A percentile compares a stretch with the other conserved stretches of the same genome.
These are phyloP conservation scores for Halocynthia aurantium DNA, from an alignment of 23 tunicate species.

Conservation along the genomic window DNA sequence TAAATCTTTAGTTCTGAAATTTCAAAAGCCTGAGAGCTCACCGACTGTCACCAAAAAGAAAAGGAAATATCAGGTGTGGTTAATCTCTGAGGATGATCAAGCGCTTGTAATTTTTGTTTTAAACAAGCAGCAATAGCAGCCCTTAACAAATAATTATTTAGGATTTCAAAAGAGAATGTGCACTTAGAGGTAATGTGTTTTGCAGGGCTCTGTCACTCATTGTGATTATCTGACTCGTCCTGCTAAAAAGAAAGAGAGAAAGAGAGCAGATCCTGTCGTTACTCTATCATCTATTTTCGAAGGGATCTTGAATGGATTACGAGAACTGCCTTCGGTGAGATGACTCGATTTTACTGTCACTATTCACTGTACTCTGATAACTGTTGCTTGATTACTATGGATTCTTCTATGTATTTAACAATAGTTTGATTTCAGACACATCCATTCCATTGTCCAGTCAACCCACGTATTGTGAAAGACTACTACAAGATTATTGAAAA, in stretches of 20 bases:
- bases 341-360: not conserved
- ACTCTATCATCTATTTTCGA: conserved; percentile 74
- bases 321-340: conserved; percentile 65
- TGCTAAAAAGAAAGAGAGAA: conserved; percentile 88
- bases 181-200: no score
- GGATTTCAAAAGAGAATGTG: no score
- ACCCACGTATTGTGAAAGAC: conserved; percentile 72
- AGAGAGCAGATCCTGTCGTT: conserved; percentile 88
- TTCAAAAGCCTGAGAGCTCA: conserved; percentile 70
- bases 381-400: not conserved
- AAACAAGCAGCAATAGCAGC: no score
- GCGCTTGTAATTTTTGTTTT: no score
- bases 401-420: not conserved
- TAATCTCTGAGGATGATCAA: no score
- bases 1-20: conserved; percentile 80
- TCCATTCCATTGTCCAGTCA: conserved; percentile 81
- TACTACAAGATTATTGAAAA: conserved; percentile 89
- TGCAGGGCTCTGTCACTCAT: conserved; percentile 50
- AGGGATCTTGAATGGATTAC: conserved; percentile 51
- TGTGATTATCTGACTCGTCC: conserved; percentile 89
- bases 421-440: conserved; percentile 37
- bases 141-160: no score
- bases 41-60: conserved; percentile 38
- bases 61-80: conserved; percentile 67
- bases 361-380: not conserved